phyloP scores from a whole-genome alignment of 2,797 vertebrate genomes.

The Cephalopachus bancanus region DNA sequence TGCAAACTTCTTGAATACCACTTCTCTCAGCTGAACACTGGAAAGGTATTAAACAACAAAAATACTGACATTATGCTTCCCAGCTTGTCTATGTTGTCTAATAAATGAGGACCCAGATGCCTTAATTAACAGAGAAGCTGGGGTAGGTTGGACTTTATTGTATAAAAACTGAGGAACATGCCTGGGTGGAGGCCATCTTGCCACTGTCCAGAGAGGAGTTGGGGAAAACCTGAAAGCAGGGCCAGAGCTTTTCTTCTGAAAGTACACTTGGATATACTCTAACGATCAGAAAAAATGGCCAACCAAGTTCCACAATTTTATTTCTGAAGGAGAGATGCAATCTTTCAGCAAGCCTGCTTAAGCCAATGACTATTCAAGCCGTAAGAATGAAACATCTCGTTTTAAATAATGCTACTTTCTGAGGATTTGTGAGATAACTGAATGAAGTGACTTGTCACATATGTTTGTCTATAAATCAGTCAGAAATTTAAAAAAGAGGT shows the following conservation, averaged over 20 bases:
- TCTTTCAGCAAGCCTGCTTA: conserved; percentile 51
- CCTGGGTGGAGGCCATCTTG: background rate
- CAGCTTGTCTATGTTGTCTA: background rate
- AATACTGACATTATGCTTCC: background rate
- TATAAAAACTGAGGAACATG: background rate
- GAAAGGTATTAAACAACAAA: background rate
- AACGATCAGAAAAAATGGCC: background rate
- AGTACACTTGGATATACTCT: background rate
- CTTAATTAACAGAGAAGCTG: background rate
- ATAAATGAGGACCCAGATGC: background rate
- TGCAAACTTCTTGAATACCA: background rate
- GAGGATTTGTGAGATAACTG: background rate
- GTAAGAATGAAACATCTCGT: background rate
- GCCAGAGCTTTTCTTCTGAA: conserved; percentile 5
- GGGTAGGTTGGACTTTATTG: background rate
- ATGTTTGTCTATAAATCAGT: conserved; percentile 21
- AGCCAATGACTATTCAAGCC: background rate
- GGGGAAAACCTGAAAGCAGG: background rate
- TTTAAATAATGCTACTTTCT: conserved; percentile 41
- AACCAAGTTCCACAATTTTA: conserved; percentile 32
- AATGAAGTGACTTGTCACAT: background rate
- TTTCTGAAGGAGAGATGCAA: conserved; percentile 39
- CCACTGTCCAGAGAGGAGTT: background rate
- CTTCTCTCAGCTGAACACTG: background rate
- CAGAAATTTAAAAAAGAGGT: conserved; percentile 30